Evolutionary conservation across 2,113 vertebrate species (phyloP), one percentile per base, ranked within the genome.

Genomic region (Acanthisitta chloris): DNA sequence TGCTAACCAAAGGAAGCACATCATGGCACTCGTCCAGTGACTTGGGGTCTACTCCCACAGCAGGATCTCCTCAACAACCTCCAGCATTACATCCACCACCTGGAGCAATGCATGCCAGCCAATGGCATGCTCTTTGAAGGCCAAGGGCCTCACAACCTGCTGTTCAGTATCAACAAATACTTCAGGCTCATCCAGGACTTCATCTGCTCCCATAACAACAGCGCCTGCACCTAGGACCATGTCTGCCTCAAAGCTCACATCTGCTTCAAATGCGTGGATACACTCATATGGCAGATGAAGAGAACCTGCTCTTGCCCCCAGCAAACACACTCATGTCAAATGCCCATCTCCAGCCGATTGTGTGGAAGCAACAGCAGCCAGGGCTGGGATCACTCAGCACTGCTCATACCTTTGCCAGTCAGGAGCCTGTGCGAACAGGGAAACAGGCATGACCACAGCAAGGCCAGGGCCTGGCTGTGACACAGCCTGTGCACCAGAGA

Each of bases 391-490:
- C 18, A 29, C 43, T 58, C 59, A 52, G 42, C 19, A 15, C 28
- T 16, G 4, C 43, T 79, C 34, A 16, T 52, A 15, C 14, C 11
- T 82, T 54, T 69, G 33, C 49, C 40, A 43, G 28, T 19, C 72
- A 70, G 11, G 17, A n/a, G 24, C 15, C 34, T 1, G 2, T 5
- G 0, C 11, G 2, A 5, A 40, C 1, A 4, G 36, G 26, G n/a
- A 89, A 38, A 42, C 0, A 6, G 36, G 25, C 17, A 31, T 16
- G 36, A 70, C 21, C 2, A 8, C 0, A 1, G 49, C 2, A 1
- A 80, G 28, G 49, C 34, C 1, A 0, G 26, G 19, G 19, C 48
- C 65, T 48, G 46, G 14, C 59, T 48, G 59, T 1, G 1, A 40
- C 23, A 86, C 17, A n/a, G 19, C 24, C 23, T 2, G 4, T 66